phyloP scores from a whole-genome alignment of 2,113 vertebrate genomes.

The Scophthalmus maximus region DNA sequence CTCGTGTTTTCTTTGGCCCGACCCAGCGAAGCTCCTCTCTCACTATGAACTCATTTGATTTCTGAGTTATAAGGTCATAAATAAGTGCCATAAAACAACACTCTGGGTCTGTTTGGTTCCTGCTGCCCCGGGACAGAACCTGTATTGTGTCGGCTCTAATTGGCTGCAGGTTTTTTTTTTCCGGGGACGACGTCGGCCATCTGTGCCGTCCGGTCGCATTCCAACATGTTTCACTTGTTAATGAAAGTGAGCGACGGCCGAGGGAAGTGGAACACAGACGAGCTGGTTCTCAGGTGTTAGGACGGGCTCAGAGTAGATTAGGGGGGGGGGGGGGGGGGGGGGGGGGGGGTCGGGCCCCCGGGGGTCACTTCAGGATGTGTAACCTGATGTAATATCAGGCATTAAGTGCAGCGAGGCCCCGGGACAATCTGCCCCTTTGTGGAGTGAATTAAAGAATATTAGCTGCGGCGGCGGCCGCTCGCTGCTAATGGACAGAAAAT shows the following conservation, averaged over 20 bases:
- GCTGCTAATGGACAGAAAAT: constrained; percentile 75
- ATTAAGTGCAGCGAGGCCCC: constrained; percentile 69
- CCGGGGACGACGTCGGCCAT: constrained; percentile 38
- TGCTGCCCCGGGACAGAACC: constrained; percentile 63
- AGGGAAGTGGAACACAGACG: constrained; percentile 24
- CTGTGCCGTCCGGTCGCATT: constrained; percentile 62
- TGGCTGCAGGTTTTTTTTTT: constrained; percentile 73
- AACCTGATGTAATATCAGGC: constrained; percentile 80
- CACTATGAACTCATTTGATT: constrained; percentile 82
- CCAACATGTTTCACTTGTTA: constrained; percentile 72
- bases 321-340: constrained; percentile 35
- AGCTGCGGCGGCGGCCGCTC: constrained; percentile 31
- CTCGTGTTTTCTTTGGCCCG: constrained; percentile 76
- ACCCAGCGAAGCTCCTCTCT: constrained; percentile 64
- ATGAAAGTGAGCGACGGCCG: constrained; percentile 51
- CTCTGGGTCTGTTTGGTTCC: constrained; percentile 15
- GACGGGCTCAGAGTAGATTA: constrained; percentile 58
- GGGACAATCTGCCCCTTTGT: constrained; percentile 70
- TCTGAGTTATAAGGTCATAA: constrained; percentile 81
- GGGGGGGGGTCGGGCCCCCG: constrained; percentile 41
- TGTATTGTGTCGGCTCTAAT: constrained; percentile 77
- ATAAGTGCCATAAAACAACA: constrained; percentile 79
- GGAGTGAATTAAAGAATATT: constrained; percentile 75
- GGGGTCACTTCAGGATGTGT: constrained; percentile 78
- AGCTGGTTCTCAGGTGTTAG: constrained; percentile 68